These are phyloP conservation scores for Odontesthes bonariensis DNA, from an alignment of 2,113 vertebrate genomes.

Conservation along the genomic window DNA sequence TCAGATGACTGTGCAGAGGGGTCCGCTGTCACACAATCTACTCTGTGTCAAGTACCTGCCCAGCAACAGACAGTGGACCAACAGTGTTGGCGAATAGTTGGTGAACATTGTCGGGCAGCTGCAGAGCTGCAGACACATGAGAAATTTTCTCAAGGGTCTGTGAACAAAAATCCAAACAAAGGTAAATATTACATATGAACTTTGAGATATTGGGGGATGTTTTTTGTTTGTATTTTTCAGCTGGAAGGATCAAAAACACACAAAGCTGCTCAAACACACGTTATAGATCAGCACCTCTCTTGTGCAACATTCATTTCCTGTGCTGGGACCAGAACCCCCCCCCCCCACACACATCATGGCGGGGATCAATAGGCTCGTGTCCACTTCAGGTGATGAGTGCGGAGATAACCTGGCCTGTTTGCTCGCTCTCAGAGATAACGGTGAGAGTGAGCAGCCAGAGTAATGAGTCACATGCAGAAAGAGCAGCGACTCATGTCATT, in stretches of 20 bases:
- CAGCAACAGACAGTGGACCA: not conserved
- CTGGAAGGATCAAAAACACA: slow-evolving; percentile 5
- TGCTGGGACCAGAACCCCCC: slow-evolving; percentile 15
- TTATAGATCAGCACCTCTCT: slow-evolving; percentile 1
- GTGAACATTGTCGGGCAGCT: not conserved
- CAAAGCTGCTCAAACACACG: not conserved
- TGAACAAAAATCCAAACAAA: not conserved
- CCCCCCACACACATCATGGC: not conserved
- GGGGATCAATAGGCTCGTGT: slow-evolving; percentile 47
- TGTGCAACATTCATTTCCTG: slow-evolving; percentile 61
- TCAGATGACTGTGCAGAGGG: not conserved
- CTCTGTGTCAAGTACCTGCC: not conserved
- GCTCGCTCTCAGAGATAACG: slow-evolving; percentile 36
- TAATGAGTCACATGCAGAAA: slow-evolving; percentile 60
- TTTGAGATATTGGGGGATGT: not conserved
- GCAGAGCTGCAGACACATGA: not conserved
- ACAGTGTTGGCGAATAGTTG: not conserved
- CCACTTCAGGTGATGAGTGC: slow-evolving; percentile 57
- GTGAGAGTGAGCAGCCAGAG: slow-evolving; percentile 17
- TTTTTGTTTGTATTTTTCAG: not conserved
- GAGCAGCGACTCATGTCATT: slow-evolving; percentile 64
- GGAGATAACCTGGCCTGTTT: slow-evolving; percentile 48
- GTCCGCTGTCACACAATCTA: not conserved
- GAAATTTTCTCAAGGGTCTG: not conserved
- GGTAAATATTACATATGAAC: not conserved